phyloP scores from a whole-genome alignment of 2,888 invertebrate genomes.

The Drosophila yooni region DNA sequence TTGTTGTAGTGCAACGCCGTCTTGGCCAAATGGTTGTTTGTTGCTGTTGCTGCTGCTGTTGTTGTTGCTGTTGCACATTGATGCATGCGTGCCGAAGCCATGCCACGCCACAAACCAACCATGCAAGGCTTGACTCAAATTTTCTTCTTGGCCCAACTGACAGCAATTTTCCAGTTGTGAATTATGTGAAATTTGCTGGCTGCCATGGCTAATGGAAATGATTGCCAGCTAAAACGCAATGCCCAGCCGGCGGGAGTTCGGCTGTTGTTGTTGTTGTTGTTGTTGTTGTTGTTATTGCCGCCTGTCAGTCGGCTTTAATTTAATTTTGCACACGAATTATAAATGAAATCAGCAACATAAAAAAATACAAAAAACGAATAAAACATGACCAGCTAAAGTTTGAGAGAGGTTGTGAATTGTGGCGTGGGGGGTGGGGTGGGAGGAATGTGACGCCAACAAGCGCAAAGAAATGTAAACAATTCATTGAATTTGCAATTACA shows the following conservation, averaged over 20 bases:
- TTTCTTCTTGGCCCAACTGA: slow-evolving; percentile 67
- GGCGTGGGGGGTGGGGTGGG: neutral
- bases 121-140: slow-evolving; percentile 57
- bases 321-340: slow-evolving; percentile 80
- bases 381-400: slow-evolving; percentile 57
- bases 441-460: slow-evolving; percentile 65
- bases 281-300: slow-evolving; percentile 42
- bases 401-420: slow-evolving; percentile 1
- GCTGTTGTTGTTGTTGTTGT: slow-evolving; percentile 23
- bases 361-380: slow-evolving; percentile 41
- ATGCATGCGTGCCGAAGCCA: slow-evolving; percentile 71
- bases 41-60: slow-evolving; percentile 25
- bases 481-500: slow-evolving; percentile 83
- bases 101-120: slow-evolving; percentile 52
- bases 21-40: slow-evolving; percentile 42
- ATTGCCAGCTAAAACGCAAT: slow-evolving; percentile 79
- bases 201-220: slow-evolving; percentile 77
- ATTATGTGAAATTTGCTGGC: slow-evolving; percentile 76
- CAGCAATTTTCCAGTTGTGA: slow-evolving; percentile 80
- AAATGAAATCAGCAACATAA: slow-evolving; percentile 71
- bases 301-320: slow-evolving; percentile 78
- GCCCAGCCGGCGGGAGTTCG: slow-evolving; percentile 40
- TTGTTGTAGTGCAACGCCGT: slow-evolving; percentile 66
- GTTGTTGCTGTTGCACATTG: slow-evolving; percentile 63
- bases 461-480: slow-evolving; percentile 82